phyloP scores from a whole-genome alignment of 2,888 invertebrate species.

The Abrostola tripartita region DNA sequence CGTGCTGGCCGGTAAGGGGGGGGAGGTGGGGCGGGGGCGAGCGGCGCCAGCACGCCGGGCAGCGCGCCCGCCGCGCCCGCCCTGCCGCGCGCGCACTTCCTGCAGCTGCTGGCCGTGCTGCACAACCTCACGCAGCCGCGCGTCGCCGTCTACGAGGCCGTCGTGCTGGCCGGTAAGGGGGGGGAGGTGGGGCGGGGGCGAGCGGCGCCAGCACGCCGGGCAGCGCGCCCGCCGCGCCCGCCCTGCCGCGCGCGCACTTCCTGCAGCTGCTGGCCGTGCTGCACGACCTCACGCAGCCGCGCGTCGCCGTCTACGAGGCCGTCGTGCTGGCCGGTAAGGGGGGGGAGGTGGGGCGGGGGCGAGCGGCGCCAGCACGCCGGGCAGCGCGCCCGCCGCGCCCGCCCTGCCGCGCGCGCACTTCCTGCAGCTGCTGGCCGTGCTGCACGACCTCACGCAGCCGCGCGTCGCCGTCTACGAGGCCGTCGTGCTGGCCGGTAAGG shows the following conservation, averaged over 20 bases:
- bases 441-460: slow-evolving; percentile 95
- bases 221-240: slow-evolving; percentile 62
- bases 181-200: slow-evolving; percentile 70
- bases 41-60: slow-evolving; percentile 61
- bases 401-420: slow-evolving; percentile 94
- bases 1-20: slow-evolving; percentile 77
- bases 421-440: slow-evolving; percentile 95
- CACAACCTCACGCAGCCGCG: slow-evolving; percentile 94
- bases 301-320: slow-evolving; percentile 75
- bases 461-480: slow-evolving; percentile 75
- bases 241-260: slow-evolving; percentile 95
- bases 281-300: slow-evolving; percentile 94
- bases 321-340: slow-evolving; percentile 77
- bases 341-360: slow-evolving; percentile 71
- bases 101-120: slow-evolving; percentile 96
- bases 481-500: slow-evolving; percentile 81
- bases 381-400: slow-evolving; percentile 62
- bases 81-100: slow-evolving; percentile 95
- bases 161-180: slow-evolving; percentile 78
- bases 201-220: slow-evolving; percentile 61
- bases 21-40: slow-evolving; percentile 65
- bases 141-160: slow-evolving; percentile 74
- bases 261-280: slow-evolving; percentile 96
- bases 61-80: slow-evolving; percentile 65
- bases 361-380: slow-evolving; percentile 60